These are phyloP conservation scores for Rhadina sibilatrix DNA, from an alignment of 2,113 vertebrate genomes.

Conservation along the genomic window DNA sequence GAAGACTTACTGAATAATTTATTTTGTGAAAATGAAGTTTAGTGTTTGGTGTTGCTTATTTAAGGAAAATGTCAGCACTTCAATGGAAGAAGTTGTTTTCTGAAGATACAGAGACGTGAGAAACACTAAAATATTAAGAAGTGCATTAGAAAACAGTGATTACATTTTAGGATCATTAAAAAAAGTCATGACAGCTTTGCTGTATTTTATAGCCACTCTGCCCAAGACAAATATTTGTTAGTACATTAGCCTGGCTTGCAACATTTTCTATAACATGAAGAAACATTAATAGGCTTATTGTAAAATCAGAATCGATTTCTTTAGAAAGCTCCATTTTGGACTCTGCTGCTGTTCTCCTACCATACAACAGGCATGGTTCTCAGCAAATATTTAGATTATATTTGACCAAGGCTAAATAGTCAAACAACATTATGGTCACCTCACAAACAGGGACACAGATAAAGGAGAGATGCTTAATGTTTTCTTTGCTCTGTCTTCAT, in stretches of 20 bases:
- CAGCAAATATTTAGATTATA: neutral
- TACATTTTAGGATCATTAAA: neutral
- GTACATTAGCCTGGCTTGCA: neutral
- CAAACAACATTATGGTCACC: neutral
- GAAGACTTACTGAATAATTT: slow-evolving; percentile 33
- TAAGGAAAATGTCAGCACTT: slow-evolving; percentile 13
- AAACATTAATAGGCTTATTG: neutral
- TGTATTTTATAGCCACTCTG: neutral
- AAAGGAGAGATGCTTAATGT: neutral
- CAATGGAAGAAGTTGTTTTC: neutral
- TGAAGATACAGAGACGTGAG: neutral
- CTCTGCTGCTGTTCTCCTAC: neutral
- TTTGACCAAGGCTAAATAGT: neutral
- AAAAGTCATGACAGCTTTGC: neutral
- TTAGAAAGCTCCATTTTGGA: neutral
- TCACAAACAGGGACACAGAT: neutral
- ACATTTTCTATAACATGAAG: neutral
- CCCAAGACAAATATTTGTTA: neutral
- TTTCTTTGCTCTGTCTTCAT: neutral
- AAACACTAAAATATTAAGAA: slow-evolving; percentile 9
- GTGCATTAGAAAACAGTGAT: neutral
- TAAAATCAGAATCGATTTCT: slow-evolving; percentile 8
- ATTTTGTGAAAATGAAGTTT: slow-evolving; percentile 21
- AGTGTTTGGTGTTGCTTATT: neutral
- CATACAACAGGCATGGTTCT: neutral